Evolutionary conservation across 2,888 invertebrate genomes (phyloP).

Genomic region (Campopleginae sp.): DNA sequence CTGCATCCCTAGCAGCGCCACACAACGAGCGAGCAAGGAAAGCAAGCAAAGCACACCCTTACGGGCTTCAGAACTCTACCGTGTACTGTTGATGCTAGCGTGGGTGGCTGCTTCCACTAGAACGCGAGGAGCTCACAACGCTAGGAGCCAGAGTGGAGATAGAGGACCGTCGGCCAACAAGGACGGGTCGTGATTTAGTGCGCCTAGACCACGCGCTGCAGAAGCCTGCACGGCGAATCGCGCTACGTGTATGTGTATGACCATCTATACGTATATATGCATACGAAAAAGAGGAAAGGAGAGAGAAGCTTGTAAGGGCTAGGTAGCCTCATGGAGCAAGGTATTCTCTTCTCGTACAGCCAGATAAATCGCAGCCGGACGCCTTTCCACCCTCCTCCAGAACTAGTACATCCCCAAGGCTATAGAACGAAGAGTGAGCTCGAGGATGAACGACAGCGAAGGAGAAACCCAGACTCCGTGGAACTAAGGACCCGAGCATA

Average conservation of each 20-base stretch:
- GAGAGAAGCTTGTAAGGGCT: conserved; percentile 54
- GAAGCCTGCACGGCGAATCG: conserved; percentile 72
- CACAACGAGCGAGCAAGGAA: conserved; percentile 11
- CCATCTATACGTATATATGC: conserved; percentile 8
- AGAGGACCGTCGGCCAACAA: conserved; percentile 73
- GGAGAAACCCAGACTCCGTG: conserved; percentile 41
- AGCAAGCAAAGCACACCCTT: conserved; percentile 42
- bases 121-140: conserved; percentile 57
- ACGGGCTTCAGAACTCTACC: conserved; percentile 38
- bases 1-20: neutral
- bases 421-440: conserved; percentile 55
- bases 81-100: conserved; percentile 35
- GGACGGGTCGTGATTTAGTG: conserved; percentile 81
- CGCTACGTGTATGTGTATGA: conserved; percentile 47
- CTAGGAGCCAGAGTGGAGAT: conserved; percentile 67
- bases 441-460: conserved; percentile 65
- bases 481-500: conserved; percentile 39
- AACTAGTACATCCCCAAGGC: conserved; percentile 62
- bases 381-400: conserved; percentile 66
- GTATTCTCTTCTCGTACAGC: conserved; percentile 71
- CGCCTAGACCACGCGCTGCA: conserved; percentile 74
- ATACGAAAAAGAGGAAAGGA: neutral
- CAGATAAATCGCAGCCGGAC: conserved; percentile 76
- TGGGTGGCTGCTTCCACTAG: conserved; percentile 48
- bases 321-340: conserved; percentile 46